These are phyloP conservation scores for Salvator merianae DNA, from an alignment of 2,113 vertebrate species.

Conservation along the genomic window DNA sequence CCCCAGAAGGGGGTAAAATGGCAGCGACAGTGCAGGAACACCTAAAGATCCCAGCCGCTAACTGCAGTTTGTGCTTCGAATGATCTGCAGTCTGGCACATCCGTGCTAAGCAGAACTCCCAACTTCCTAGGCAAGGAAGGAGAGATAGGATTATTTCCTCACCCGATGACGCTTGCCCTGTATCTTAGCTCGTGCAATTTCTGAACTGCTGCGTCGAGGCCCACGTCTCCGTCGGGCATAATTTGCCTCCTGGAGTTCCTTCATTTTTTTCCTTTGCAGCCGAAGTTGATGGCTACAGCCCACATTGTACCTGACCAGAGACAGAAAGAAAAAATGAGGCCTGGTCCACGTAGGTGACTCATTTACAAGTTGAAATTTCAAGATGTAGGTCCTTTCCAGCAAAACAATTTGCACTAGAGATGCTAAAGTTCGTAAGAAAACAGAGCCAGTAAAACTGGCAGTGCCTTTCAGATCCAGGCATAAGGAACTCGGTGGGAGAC, in stretches of 20 bases:
- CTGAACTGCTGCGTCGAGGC: conserved; percentile 86
- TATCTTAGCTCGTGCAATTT: conserved; percentile 84
- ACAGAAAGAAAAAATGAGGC: conserved; percentile 30
- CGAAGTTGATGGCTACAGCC: conserved; percentile 95
- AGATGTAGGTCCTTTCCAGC: not conserved
- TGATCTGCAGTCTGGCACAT: too few relatives aligned
- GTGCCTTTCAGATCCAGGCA: not conserved
- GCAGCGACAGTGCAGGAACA: too few relatives aligned
- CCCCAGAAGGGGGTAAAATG: too few relatives aligned
- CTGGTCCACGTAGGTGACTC: not conserved
- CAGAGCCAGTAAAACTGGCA: too few relatives aligned
- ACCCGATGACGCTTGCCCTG: conserved; percentile 87
- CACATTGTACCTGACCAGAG: conserved; percentile 88
- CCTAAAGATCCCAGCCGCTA: too few relatives aligned
- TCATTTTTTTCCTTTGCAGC: conserved; percentile 85
- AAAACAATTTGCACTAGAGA: not conserved
- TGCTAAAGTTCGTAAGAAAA: too few relatives aligned
- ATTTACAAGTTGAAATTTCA: not conserved
- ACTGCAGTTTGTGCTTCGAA: too few relatives aligned
- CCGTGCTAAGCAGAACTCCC: not conserved
- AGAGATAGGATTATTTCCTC: conserved; percentile 52
- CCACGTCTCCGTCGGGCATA: conserved; percentile 79
- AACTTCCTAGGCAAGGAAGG: not conserved
- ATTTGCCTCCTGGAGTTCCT: conserved; percentile 77
- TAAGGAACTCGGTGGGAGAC: not conserved